Conservation (phyloP, 2,113 vertebrate genomes). For the Calyptomena viridis region DNA sequence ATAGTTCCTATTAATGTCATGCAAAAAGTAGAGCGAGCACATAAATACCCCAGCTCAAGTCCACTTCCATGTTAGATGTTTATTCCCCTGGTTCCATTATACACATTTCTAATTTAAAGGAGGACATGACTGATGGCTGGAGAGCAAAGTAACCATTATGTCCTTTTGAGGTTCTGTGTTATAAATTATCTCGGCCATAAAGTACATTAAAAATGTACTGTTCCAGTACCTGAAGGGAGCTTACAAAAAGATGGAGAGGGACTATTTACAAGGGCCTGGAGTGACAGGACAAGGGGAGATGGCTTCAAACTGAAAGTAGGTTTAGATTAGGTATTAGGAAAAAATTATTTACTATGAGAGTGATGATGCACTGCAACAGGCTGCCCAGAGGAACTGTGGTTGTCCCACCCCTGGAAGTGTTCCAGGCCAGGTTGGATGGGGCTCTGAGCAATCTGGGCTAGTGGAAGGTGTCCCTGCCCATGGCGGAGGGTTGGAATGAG, state of each 20-base stretch:
- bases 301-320: not conserved
- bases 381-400: not conserved
- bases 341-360: not conserved
- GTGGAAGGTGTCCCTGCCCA: not conserved
- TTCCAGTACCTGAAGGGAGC: not conserved
- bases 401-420: not conserved
- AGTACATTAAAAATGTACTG: not conserved
- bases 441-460: not conserved
- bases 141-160: not conserved
- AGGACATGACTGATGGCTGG: not conserved
- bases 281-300: not conserved
- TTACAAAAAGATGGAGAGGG: not conserved
- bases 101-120: not conserved
- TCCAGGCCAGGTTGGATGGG: not conserved
- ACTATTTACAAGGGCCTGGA: not conserved
- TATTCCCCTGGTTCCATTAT: not conserved
- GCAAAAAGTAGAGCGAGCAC: not conserved
- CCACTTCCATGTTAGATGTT: not conserved
- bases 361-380: rapidly evolving
- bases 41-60: not conserved
- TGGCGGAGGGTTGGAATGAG: not conserved
- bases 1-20: not conserved
- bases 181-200: conserved; percentile 3
- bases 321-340: not conserved
- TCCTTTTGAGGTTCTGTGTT: not conserved